Base-by-base conservation (phyloP, 1,140 invertebrate species). In the Pissodes strobi region DNA sequence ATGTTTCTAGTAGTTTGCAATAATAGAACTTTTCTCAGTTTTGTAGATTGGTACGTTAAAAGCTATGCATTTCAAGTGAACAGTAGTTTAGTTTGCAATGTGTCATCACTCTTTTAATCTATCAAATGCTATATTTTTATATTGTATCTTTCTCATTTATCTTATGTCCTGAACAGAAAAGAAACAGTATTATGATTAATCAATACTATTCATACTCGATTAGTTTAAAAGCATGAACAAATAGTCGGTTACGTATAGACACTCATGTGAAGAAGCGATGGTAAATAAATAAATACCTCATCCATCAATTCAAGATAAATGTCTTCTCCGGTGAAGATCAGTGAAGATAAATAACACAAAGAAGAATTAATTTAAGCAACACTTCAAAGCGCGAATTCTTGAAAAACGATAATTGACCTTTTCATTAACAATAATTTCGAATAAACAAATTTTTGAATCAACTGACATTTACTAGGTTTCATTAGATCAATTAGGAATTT, bases 341-440 rank as follows among this genome's bases (percentile, higher is more conserved):
- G 25, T 12, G 17, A 59, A 58, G 39, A 59, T 59, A 59, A 59
- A 30, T 37, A 38, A 21, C 30, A 37, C 41, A 48, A 48, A 45
- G 52, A 41, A 13, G 18, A 59, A 34, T 21, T 48, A 19, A 59
- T 59, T 59, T 59, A 49, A 38, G 23, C 10, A 59, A 59, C 27
- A 59, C 43, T 21, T n/a, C 27, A 9, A 21, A 21, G n/a, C 43
- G 21, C 39, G 25, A 12, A 13, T 43, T 10, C 38, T 45, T 43
- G 43, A 59, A 59, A 21, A 43, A 45, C n/a, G 18, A 18, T 59
- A 48, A 59, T 48, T 59, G 57, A 59, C 57, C 57, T 59, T 59
- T 59, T 18, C n/a, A 38, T 48, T 49, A 59, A 38, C 25, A 59
- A 59, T 49, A 59, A 49, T 38, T 59, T 49, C 27, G 9, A 59